These are phyloP conservation scores for Pristionchus mayeri DNA, from an alignment of 2,888 invertebrate species.

Conservation along the genomic window DNA sequence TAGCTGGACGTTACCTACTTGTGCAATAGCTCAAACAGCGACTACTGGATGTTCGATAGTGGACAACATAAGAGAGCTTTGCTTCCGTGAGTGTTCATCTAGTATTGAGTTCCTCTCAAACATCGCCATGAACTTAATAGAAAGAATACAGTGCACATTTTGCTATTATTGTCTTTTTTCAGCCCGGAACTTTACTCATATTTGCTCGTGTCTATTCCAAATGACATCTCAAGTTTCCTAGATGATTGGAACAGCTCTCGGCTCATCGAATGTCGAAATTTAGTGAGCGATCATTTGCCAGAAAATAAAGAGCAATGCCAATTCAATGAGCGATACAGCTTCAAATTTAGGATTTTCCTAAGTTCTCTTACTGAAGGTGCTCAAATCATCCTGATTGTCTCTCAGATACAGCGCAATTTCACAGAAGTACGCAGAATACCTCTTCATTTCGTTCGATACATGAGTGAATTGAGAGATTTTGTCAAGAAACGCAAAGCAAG, in stretches of 20 bases:
- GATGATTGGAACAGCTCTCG: neutral
- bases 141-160: too few species aligned
- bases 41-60: slow-evolving; percentile 7
- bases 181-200: neutral
- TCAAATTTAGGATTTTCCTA: too few species aligned
- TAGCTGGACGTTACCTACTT: slow-evolving; percentile 27
- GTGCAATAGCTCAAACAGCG: neutral
- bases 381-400: neutral
- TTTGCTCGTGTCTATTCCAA: neutral
- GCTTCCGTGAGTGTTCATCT: neutral
- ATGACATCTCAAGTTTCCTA: neutral
- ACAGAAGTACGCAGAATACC: neutral
- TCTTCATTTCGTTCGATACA: neutral
- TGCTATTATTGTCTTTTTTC: neutral
- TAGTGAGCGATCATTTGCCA: neutral
- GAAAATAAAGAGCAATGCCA: too few species aligned
- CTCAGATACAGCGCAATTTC: neutral
- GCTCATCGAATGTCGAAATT: neutral
- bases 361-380: too few species aligned
- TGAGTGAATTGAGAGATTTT: slow-evolving; percentile 1
- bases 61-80: neutral
- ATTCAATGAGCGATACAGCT: too few species aligned
- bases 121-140: too few species aligned
- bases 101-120: neutral
- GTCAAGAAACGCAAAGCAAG: slow-evolving; percentile 20